Percentiles rank a stretch among this genome's conserved stretches.
Conservation (phyloP, 2,888 invertebrate species). For the Caenorhabditis sp. region DNA sequence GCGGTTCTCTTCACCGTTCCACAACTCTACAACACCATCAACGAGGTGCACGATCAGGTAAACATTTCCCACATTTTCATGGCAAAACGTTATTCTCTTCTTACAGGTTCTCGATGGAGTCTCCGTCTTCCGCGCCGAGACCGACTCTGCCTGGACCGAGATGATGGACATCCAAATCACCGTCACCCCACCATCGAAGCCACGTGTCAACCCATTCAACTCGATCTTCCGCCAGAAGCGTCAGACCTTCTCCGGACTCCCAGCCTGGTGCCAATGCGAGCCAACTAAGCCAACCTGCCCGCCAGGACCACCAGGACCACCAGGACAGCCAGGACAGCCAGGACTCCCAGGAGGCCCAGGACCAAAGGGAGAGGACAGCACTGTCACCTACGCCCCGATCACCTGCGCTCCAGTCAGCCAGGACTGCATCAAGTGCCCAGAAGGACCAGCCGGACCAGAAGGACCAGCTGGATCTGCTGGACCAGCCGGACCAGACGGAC, state of each 20-base stretch:
- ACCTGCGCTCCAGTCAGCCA: slow-evolving; percentile 60
- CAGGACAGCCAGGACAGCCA: slow-evolving; percentile 66
- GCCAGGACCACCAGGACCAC: slow-evolving; percentile 69
- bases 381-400: slow-evolving; percentile 62
- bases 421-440: slow-evolving; percentile 65
- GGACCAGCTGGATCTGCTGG: slow-evolving; percentile 61
- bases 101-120: slow-evolving; percentile 70
- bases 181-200: slow-evolving; percentile 75
- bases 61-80: background rate
- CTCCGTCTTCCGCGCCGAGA: slow-evolving; percentile 70
- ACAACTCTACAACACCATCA: slow-evolving; percentile 74
- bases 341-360: slow-evolving; percentile 65
- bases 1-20: slow-evolving; percentile 73
- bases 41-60: slow-evolving; percentile 59
- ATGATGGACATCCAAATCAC: slow-evolving; percentile 72
- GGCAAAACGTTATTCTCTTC: background rate
- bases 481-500: slow-evolving; percentile 59
- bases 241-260: slow-evolving; percentile 66
- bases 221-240: slow-evolving; percentile 70
- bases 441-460: slow-evolving; percentile 52
- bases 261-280: slow-evolving; percentile 71
- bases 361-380: slow-evolving; percentile 66
- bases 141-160: slow-evolving; percentile 71
- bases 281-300: slow-evolving; percentile 69
- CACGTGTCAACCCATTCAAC: slow-evolving; percentile 67